These are phyloP conservation scores for Hemithea aestivaria DNA, from an alignment of 2,888 invertebrate genomes.

Conservation along the genomic window DNA sequence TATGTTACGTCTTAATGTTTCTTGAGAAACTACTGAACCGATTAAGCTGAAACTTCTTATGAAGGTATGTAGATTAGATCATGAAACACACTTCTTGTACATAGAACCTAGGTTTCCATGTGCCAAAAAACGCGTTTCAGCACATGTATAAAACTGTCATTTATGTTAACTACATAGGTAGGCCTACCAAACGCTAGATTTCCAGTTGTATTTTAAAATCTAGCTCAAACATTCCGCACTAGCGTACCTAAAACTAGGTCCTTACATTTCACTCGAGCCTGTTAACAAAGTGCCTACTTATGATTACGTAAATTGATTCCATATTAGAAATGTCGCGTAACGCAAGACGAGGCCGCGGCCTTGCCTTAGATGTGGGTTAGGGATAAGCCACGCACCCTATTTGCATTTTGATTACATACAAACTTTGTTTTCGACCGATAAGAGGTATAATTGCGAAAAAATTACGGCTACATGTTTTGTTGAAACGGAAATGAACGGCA, in stretches of 20 bases:
- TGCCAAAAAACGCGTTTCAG: too few species aligned
- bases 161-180: too few species aligned
- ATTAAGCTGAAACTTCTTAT: too few species aligned
- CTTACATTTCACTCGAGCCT: constrained; percentile 7
- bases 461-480: constrained; percentile 44
- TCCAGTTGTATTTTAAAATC: constrained; percentile 5
- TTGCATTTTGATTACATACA: constrained; percentile 71
- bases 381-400: constrained; percentile 68
- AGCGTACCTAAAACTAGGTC: constrained; percentile 13
- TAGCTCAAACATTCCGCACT: constrained; percentile 15
- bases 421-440: constrained; percentile 50
- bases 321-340: constrained; percentile 37
- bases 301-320: constrained; percentile 29
- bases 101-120: too few species aligned
- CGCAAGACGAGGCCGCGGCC: constrained; percentile 58
- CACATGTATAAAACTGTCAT: too few species aligned
- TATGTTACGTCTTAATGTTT: too few species aligned
- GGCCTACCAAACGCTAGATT: too few species aligned
- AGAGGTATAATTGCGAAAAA: constrained; percentile 58
- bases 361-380: constrained; percentile 71
- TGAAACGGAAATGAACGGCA: constrained; percentile 33
- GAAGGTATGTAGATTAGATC: too few species aligned
- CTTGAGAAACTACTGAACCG: too few species aligned
- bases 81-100: too few species aligned
- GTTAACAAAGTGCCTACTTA: constrained; percentile 22